phyloP scores from a whole-genome alignment of 2,797 vertebrate genomes.

The Leuciscus waleckii region DNA sequence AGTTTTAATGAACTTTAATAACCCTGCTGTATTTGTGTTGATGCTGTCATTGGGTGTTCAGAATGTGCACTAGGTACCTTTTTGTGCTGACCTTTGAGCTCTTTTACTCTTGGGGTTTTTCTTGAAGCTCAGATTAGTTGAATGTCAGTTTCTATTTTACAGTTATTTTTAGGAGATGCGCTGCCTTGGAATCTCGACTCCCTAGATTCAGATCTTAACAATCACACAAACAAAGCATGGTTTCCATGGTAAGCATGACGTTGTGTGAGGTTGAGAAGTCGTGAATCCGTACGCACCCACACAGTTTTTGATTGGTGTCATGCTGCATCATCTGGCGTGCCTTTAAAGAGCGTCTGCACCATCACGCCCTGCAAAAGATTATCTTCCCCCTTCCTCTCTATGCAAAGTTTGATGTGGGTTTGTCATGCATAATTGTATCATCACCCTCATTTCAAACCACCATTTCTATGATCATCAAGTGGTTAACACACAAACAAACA shows the following conservation, averaged over 20 bases:
- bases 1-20: neutral
- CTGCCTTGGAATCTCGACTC: neutral
- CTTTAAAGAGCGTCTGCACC: slow-evolving; percentile 18
- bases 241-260: slow-evolving; percentile 41
- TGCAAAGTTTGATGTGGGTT: neutral
- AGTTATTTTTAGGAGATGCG: neutral
- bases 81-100: slow-evolving; percentile 16
- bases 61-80: neutral
- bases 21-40: neutral
- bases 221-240: slow-evolving; percentile 48
- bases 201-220: slow-evolving; percentile 32
- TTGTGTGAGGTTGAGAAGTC: slow-evolving; percentile 32
- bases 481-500: slow-evolving; percentile 4
- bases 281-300: slow-evolving; percentile 19
- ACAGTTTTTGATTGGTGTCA: neutral
- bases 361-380: slow-evolving; percentile 21
- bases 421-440: neutral
- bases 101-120: slow-evolving; percentile 18
- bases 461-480: slow-evolving; percentile 3
- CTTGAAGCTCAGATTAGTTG: neutral
- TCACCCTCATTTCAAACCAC: neutral
- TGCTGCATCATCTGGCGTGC: slow-evolving; percentile 4
- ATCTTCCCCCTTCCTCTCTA: neutral
- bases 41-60: neutral
- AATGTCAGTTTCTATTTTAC: neutral